Evolutionary conservation across 64 coral and sea anemone genomes (phyloP).

Genomic region (Orbicella faveolata): DNA sequence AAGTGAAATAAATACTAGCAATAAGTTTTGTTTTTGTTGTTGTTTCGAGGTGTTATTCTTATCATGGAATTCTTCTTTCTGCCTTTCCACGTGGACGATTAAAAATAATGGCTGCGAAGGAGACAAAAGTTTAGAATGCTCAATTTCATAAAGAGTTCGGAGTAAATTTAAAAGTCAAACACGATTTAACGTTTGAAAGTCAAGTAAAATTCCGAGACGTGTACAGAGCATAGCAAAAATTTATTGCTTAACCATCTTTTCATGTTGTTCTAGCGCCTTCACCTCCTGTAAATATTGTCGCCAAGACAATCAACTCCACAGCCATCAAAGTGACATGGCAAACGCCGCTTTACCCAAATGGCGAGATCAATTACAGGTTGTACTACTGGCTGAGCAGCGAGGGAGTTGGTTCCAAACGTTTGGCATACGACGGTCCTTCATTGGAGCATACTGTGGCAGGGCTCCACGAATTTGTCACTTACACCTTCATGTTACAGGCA

Average conservation of each 20-base stretch:
- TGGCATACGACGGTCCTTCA: slow-evolving; percentile 11
- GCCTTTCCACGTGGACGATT: too few species aligned
- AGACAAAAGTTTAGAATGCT: too few species aligned
- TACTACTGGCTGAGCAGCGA: slow-evolving; percentile 11
- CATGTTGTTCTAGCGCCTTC: slow-evolving; percentile 23
- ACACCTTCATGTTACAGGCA: slow-evolving; percentile 24
- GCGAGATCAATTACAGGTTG: slow-evolving; percentile 7
- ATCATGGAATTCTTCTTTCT: too few species aligned
- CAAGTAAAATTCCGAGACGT: too few species aligned
- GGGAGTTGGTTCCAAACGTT: not conserved
- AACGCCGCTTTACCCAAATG: slow-evolving; percentile 9
- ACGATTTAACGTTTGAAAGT: too few species aligned
- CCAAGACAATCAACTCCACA: slow-evolving; percentile 35
- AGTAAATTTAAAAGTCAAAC: too few species aligned
- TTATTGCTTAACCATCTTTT: not conserved
- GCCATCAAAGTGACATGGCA: slow-evolving; percentile 39
- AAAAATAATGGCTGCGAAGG: too few species aligned
- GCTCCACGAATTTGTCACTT: slow-evolving; percentile 24
- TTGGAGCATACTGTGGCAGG: not conserved
- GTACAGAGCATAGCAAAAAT: not conserved
- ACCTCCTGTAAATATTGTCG: slow-evolving; percentile 40
- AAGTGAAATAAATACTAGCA: too few species aligned
- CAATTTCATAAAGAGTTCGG: too few species aligned
- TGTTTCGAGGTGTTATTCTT: too few species aligned
- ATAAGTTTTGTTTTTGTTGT: too few species aligned